These are phyloP conservation scores for Artibeus jamaicensis DNA, from an alignment of 2,797 vertebrate species.

Conservation along the genomic window DNA sequence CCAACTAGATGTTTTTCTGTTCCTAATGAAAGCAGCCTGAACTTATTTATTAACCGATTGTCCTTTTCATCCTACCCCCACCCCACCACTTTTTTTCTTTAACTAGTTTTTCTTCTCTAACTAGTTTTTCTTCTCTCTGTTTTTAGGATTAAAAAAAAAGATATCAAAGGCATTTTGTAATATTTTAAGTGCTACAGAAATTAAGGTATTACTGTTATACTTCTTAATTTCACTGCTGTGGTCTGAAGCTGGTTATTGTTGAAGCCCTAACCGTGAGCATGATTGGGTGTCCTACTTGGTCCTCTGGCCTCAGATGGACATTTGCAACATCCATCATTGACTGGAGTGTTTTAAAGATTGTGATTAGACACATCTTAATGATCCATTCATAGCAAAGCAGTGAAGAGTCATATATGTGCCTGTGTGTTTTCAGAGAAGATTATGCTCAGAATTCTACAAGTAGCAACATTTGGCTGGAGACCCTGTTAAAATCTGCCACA, in stretches of 20 bases:
- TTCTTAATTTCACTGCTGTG: background rate
- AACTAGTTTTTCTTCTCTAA: constrained; percentile 14
- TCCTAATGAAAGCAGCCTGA: constrained; percentile 28
- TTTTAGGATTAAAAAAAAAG: background rate
- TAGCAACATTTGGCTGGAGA: background rate
- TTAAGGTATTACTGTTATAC: background rate
- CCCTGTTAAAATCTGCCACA: background rate
- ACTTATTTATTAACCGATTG: background rate
- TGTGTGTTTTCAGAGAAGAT: background rate
- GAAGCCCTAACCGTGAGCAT: background rate
- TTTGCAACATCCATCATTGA: background rate
- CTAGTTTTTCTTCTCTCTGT: background rate
- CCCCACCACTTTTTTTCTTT: background rate
- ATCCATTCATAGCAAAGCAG: background rate
- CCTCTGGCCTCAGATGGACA: background rate
- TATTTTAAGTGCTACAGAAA: background rate
- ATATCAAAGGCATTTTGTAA: background rate
- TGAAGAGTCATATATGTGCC: background rate
- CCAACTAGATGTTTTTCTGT: constrained; percentile 15
- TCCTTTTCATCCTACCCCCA: background rate
- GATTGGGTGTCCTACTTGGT: background rate
- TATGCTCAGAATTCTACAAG: background rate
- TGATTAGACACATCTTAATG: background rate
- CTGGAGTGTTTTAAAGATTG: background rate
- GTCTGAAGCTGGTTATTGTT: background rate